Percentiles rank a stretch among this genome's conserved stretches.
These are phyloP conservation scores for Troides helena DNA, from an alignment of 2,888 invertebrate genomes.

Conservation along the genomic window DNA sequence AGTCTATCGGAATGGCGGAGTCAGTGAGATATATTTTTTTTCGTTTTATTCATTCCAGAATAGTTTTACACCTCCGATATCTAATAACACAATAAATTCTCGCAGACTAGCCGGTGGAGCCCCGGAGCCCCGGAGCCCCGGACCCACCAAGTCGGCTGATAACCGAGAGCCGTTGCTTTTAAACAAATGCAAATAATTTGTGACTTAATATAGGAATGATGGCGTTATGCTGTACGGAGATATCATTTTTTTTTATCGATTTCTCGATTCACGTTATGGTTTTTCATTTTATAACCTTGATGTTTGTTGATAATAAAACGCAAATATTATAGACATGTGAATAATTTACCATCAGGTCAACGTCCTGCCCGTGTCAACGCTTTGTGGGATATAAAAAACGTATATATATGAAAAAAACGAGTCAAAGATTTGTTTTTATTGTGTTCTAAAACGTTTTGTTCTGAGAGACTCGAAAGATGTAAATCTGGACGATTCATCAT, in stretches of 20 bases:
- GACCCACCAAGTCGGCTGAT: constrained; percentile 36
- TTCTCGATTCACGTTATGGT: too few relatives aligned
- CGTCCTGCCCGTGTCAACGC: too few relatives aligned
- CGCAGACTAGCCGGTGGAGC: constrained; percentile 15
- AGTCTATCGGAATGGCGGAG: constrained; percentile 16
- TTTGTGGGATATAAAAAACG: too few relatives aligned
- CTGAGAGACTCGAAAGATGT: too few relatives aligned
- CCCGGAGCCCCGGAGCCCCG: constrained; percentile 31
- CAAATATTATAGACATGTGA: too few relatives aligned
- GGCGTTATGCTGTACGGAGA: constrained; percentile 24
- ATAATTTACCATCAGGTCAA: too few relatives aligned
- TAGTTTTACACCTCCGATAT: constrained; percentile 29
- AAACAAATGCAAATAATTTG: constrained; percentile 39
- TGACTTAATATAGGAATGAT: constrained; percentile 37
- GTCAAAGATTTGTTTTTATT: too few relatives aligned
- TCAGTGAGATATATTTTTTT: constrained; percentile 22
- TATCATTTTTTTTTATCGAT: not conserved
- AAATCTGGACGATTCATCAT: too few relatives aligned
- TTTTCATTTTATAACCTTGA: not conserved
- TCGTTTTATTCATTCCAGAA: constrained; percentile 26
- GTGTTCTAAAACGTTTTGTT: too few relatives aligned
- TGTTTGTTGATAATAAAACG: not conserved
- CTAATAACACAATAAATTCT: constrained; percentile 29
- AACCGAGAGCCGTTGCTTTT: constrained; percentile 35
- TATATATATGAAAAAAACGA: too few relatives aligned